Percentiles rank a stretch among this genome's conserved stretches.
phyloP scores from a whole-genome alignment of 2,888 invertebrate species.

The Cephus pygmeus region DNA sequence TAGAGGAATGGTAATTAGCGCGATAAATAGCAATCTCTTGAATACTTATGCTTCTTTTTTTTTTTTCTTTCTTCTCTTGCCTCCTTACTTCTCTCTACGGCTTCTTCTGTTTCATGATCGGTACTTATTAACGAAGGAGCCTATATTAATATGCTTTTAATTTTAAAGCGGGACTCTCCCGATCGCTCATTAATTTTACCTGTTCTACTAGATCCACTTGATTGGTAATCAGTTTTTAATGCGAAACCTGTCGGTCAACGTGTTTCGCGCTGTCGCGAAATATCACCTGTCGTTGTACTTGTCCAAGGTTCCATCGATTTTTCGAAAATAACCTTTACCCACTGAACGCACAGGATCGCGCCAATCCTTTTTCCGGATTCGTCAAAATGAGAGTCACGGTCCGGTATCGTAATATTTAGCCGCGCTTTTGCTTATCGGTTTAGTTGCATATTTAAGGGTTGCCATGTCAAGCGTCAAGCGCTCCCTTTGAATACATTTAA shows the following conservation, averaged over 20 bases:
- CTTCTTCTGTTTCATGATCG: neutral
- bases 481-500: slow-evolving; percentile 65
- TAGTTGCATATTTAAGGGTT: slow-evolving; percentile 62
- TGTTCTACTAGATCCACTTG: neutral
- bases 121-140: neutral
- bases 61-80: neutral
- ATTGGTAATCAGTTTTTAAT: neutral
- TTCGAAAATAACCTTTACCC: neutral
- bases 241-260: neutral
- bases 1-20: neutral
- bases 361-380: neutral
- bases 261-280: neutral
- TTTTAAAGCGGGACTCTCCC: neutral
- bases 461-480: slow-evolving; percentile 61
- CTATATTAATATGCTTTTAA: neutral
- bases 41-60: neutral
- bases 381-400: slow-evolving; percentile 44
- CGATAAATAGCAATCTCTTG: slow-evolving; percentile 4
- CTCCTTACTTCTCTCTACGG: neutral
- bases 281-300: neutral
- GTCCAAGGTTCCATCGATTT: neutral
- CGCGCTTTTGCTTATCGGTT: slow-evolving; percentile 56
- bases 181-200: neutral
- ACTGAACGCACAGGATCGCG: neutral
- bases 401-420: slow-evolving; percentile 51